Conservation (phyloP, 2,797 vertebrate genomes). For the Micrastur ruficollis region DNA sequence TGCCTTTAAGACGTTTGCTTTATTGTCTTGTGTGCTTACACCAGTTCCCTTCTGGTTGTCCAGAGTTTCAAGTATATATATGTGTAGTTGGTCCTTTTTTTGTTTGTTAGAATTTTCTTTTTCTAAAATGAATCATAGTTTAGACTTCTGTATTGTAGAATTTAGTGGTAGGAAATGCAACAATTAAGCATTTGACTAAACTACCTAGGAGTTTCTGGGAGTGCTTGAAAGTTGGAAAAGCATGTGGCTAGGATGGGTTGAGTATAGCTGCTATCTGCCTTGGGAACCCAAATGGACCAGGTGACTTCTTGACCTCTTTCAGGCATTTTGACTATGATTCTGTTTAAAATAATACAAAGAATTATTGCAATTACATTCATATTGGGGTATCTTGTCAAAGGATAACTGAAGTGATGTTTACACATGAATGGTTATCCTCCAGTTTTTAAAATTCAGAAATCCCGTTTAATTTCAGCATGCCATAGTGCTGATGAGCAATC, state of each 20-base stretch:
- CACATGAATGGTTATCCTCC: accelerated
- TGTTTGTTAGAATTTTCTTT: not conserved
- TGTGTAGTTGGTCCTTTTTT: accelerated
- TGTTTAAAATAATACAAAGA: not conserved
- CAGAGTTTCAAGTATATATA: not conserved
- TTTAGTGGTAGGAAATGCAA: not conserved
- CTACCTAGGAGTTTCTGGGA: not conserved
- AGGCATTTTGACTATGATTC: not conserved
- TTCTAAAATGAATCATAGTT: not conserved
- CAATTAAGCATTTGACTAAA: not conserved
- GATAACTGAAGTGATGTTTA: not conserved
- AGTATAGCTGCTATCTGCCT: not conserved
- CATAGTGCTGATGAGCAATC: not conserved
- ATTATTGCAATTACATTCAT: not conserved
- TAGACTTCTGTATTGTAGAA: not conserved
- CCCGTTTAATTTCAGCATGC: not conserved
- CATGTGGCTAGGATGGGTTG: not conserved
- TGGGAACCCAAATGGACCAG: not conserved
- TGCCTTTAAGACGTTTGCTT: not conserved
- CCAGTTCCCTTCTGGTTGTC: not conserved
- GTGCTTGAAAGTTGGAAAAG: not conserved
- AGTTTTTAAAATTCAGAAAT: not conserved
- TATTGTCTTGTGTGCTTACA: not conserved
- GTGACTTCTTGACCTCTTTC: not conserved
- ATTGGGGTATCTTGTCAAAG: not conserved